Base-by-base conservation (phyloP, 2,888 invertebrate genomes). In the Drosophila mulleri region DNA sequence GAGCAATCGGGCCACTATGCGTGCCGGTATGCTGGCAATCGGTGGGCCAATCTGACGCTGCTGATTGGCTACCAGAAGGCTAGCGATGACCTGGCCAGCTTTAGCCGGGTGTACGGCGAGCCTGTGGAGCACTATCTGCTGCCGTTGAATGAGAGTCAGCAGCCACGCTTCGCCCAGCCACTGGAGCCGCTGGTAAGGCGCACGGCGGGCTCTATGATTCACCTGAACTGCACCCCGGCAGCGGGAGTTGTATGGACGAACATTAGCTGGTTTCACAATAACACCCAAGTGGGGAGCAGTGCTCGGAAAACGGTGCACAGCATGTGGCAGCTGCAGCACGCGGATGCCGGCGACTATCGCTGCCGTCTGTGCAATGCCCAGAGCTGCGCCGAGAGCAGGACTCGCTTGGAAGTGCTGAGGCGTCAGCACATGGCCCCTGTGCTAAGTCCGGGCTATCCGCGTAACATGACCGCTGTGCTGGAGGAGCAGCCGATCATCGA, bases 261-360 rank as follows among this genome's bases (percentile, higher is more conserved):
- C 89, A 96, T 98, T 66, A 96, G 96, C 7, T 98, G 98, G 98
- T 95, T 94, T 67, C 96, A 96, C 92, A 95, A 98, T 92, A 95
- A 95, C 67, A 94, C 94, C 95, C 70, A 62, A 16, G 16, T 87
- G 29, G 48, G 44, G 12, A 41, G 44, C 20, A 41, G 54, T 32
- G 44, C 50, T 11, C 61, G 78, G 9, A 96, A 95, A 86, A 96
- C 96, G 96, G 94, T 95, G 0, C 93, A 98, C 61, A 93, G 94
- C 2, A 93, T 99, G 66, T 96, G 96, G 74, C 97, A 98, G 89
- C 93, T 97, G 37, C 95, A 96, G 0, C 95, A 95, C 6, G 94
- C 95, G 26, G 99, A 99, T 91, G 95, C 95, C 62, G 99, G 98
- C 3, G 95, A 96, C 86, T 99, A 98, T 92, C 97, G 96, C 0